Evolutionary conservation across 2,888 invertebrate species (phyloP), one percentile per base, ranked within the genome.

Genomic region (Volucella inflata): DNA sequence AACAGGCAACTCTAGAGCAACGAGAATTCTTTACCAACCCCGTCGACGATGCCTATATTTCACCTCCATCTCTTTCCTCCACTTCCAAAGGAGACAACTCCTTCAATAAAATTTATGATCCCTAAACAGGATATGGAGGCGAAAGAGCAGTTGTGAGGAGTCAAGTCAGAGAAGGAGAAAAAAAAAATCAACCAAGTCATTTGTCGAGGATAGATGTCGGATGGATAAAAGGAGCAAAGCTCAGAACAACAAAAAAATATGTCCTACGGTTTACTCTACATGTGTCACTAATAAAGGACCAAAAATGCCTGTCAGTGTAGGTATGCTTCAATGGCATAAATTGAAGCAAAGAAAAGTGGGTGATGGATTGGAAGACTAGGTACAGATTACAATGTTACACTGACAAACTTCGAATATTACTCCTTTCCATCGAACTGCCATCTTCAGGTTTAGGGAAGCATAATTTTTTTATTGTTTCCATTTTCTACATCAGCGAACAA

Each of bases 61-160:
- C 36, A 42, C 57, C 40, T 30, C 30, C 48, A 53, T 55, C 44
- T 36, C n/a, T 12, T 30, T 44, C 30, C 48, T 42, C 53, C 40
- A n/a, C 40, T 51, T 16, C 2, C 42, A 38, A 30, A 46, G 59
- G 57, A 70, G 65, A 60, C 65, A 51, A 62, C 77, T 82, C 83
- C 42, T 74, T 77, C 72, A 74, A 74, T 62, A 64, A 74, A 78
- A 74, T 83, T 64, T 77, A 78, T 83, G 78, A 64, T 70, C 68
- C 78, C 68, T 78, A 48, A 74, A 72, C 67, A 48, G 68, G 67
- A 55, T 72, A 51, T 10, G 36, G 48, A 72, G 44, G 50, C 67
- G 72, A 50, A 74, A 57, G 57, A 51, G 55, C 55, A 40, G 53
- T 65, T 30, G 51, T 16, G 42, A 51, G 67, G 42, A 51, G 67